Base-by-base conservation (phyloP, 2,797 vertebrate species). In the Sebastes kiyomatsui region DNA sequence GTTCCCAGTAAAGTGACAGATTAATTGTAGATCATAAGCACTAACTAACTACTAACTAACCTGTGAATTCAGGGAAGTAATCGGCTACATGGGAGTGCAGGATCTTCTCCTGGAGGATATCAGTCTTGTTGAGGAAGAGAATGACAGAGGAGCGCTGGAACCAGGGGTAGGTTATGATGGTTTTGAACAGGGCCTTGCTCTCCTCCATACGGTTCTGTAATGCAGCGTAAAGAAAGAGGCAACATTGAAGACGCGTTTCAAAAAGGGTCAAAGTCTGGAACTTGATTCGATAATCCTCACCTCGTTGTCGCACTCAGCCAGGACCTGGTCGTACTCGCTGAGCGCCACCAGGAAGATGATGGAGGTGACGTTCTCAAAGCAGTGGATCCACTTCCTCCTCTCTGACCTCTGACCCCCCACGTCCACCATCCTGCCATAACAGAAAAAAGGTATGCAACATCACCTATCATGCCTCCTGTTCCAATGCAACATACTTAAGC, bases 361-460 rank as follows among this genome's bases (percentile, higher is more conserved):
- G 90, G 97, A 99, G 33, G 97, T 98, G 88, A 99, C 97, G 8
- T 96, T 98, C 94, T 98, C 97, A 79, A 98, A 98, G 92, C 97
- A 98, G 88, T 98, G 97, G 88, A 99, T 98, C 97, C 97, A 98
- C 84, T 98, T 98, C 88, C 97, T 97, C 88, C 97, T 93, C 93
- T 98, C 98, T 54, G 97, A 98, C 91, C 97, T 96, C 90, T 98
- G 98, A 89, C 97, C 97, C 27, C 97, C 98, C 2, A 97, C 97
- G 49, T 98, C 97, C 90, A 99, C 97, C 96, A 99, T 98, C 87
- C 96, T 97, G 87, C 13, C 66, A 28, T 7, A 23, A 68, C 64
- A 85, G 14, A 61, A 23, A 60, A 18, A 60, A 18, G 3, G 5
- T 1, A n/a, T 2, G 59, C 4, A 13, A 12, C 1, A 0, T 52